phyloP scores from a whole-genome alignment of 2,797 vertebrate species.

The Galagoides demidoff region DNA sequence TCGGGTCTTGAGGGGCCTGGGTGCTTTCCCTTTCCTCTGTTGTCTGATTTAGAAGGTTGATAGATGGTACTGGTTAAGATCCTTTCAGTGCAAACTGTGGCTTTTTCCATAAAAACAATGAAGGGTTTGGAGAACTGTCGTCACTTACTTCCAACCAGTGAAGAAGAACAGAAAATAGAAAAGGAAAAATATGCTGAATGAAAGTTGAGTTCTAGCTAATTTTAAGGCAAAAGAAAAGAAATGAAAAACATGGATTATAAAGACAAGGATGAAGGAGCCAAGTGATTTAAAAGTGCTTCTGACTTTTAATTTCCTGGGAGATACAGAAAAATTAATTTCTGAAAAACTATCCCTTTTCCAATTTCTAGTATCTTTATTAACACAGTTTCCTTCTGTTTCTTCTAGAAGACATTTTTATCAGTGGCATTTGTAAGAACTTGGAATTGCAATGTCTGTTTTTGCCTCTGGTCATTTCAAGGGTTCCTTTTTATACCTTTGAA shows the following conservation, averaged over 20 bases:
- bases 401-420: not conserved
- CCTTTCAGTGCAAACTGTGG: not conserved
- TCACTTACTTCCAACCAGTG: not conserved
- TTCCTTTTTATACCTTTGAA: not conserved
- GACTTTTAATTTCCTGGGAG: not conserved
- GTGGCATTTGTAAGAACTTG: not conserved
- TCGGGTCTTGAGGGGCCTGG: not conserved
- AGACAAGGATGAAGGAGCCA: not conserved
- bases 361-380: not conserved
- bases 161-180: not conserved
- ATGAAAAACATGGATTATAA: not conserved
- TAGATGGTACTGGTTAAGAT: not conserved
- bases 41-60: not conserved
- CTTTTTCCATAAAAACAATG: not conserved
- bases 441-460: not conserved
- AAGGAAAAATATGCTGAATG: not conserved
- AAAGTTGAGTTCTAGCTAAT: not conserved
- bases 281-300: not conserved
- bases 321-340: not conserved
- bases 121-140: conserved; percentile 11
- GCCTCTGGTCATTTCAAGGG: not conserved
- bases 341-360: not conserved
- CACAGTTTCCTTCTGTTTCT: not conserved
- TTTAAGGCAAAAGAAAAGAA: not conserved
- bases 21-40: not conserved